Percentiles rank a stretch among this genome's conserved stretches.
Evolutionary conservation across 2,797 vertebrate genomes (phyloP).

Genomic region (Coregonus suidteri): DNA sequence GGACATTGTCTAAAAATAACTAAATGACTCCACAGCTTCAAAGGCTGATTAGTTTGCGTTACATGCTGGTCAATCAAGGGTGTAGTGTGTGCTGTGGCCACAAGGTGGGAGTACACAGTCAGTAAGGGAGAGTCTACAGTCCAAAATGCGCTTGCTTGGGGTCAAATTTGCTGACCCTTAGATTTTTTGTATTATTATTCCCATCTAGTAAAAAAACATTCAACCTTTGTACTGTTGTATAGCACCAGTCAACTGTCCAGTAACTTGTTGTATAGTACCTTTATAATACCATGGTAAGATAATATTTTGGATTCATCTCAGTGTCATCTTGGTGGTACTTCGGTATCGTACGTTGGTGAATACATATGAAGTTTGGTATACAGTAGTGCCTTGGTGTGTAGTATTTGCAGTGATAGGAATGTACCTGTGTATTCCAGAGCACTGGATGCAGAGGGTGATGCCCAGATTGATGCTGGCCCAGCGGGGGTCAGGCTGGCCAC

Average conservation of each 20-base stretch:
- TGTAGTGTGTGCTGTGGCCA: constrained; percentile 4
- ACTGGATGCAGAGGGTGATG: constrained; percentile 87
- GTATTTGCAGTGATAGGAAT: not conserved
- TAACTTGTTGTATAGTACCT: no score
- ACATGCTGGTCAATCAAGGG: not conserved
- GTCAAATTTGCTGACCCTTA: not conserved
- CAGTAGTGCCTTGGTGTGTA: no score
- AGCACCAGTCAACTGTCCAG: no score
- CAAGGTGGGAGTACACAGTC: constrained; percentile 8
- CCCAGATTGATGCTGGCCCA: constrained; percentile 99
- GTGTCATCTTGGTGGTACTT: no score
- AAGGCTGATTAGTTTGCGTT: not conserved
- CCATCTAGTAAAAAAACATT: no score
- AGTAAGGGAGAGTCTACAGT: not conserved
- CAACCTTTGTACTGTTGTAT: no score
- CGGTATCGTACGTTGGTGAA: no score
- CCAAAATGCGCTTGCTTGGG: not conserved
- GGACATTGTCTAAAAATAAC: not conserved
- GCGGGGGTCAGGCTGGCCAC: constrained; percentile 89
- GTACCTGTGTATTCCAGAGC: constrained; percentile 84
- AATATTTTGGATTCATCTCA: no score
- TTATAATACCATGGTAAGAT: no score
- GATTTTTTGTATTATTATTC: no score
- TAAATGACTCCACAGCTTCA: not conserved
- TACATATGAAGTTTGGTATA: not conserved